Conservation (phyloP, 2,797 vertebrate species). For the Notamacropus eugenii region DNA sequence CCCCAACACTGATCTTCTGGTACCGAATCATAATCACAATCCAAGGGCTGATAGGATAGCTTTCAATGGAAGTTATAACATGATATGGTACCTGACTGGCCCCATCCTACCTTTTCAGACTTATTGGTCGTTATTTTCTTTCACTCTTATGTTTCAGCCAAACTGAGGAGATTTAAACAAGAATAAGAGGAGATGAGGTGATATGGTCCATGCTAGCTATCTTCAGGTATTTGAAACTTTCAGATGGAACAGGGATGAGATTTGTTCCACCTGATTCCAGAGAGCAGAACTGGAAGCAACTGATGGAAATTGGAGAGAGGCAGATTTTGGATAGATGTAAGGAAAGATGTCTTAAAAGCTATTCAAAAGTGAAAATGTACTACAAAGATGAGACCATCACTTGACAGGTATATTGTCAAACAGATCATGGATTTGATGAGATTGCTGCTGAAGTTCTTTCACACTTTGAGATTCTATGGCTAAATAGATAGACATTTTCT, state of each 20-base stretch:
- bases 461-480: neutral
- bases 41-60: too few relatives aligned
- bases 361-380: neutral
- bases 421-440: neutral
- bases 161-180: neutral
- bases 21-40: neutral
- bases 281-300: neutral
- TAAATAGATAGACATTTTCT: neutral
- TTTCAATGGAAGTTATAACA: neutral
- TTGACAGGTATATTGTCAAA: neutral
- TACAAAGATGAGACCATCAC: neutral
- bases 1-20: neutral
- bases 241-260: neutral
- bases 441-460: neutral
- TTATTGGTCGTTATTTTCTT: neutral
- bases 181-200: neutral
- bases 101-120: neutral
- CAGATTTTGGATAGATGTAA: neutral
- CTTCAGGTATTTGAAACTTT: neutral
- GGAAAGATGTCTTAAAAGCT: neutral
- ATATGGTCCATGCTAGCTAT: neutral
- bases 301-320: neutral
- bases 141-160: neutral
- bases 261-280: neutral
- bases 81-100: neutral